Conservation (phyloP, 1,140 invertebrate genomes). For the Pseudachorutes palmiensis region DNA sequence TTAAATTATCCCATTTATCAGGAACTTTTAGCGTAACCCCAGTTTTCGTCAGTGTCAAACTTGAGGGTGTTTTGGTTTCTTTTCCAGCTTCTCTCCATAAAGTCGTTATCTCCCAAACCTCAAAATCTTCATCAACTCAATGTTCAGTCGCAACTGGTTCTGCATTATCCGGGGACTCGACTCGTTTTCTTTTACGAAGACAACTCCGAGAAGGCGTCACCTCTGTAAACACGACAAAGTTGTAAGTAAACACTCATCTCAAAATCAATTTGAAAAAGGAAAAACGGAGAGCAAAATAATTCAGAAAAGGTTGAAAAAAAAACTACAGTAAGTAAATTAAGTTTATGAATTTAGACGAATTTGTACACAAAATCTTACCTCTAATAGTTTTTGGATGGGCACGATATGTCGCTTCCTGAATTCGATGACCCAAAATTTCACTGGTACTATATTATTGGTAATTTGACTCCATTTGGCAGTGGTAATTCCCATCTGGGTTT, state of each 20-base stretch:
- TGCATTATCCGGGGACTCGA: conserved; percentile 78
- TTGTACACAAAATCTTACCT: no score
- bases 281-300: background rate
- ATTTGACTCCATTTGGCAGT: no score
- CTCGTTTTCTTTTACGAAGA: conserved; percentile 78
- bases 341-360: background rate
- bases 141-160: conserved; percentile 85
- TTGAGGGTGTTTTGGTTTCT: conserved; percentile 12
- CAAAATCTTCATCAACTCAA: conserved; percentile 92
- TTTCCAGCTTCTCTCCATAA: conserved; percentile 67
- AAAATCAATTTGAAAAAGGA: background rate
- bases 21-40: conserved; percentile 29
- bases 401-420: conserved; percentile 90
- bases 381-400: conserved; percentile 83
- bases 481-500: conserved; percentile 81
- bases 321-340: background rate
- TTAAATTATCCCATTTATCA: conserved; percentile 35
- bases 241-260: background rate
- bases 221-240: conserved; percentile 49
- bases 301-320: background rate
- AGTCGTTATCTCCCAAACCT: conserved; percentile 95
- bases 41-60: conserved; percentile 27
- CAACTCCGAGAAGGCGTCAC: conserved; percentile 89
- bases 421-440: conserved; percentile 81
- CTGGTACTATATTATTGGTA: conserved; percentile 87